Evolutionary conservation across 1,140 invertebrate species (phyloP).

Genomic region (Telenomus remus): DNA sequence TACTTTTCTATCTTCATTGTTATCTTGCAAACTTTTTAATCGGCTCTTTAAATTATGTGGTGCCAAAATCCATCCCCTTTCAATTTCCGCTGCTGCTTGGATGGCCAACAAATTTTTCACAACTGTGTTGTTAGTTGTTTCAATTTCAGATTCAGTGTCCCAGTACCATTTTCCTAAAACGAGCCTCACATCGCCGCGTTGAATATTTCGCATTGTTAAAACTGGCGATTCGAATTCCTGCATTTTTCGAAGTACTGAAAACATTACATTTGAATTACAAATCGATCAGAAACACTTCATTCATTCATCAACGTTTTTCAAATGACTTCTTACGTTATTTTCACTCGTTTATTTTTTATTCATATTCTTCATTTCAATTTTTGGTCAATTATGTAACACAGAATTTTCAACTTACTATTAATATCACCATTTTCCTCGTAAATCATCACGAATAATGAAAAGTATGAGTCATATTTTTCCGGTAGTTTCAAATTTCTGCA

Average conservation of each 20-base stretch:
- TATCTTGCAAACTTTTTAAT: conserved; percentile 82
- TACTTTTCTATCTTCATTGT: conserved; percentile 89
- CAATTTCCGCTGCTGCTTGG: conserved; percentile 90
- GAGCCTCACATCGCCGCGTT: conserved; percentile 59
- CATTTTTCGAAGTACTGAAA: conserved; percentile 87
- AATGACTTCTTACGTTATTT: too few species aligned
- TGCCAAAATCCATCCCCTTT: conserved; percentile 88
- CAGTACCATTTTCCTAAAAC: conserved; percentile 82
- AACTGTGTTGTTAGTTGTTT: conserved; percentile 86
- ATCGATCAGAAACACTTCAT: too few species aligned
- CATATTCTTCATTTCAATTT: too few species aligned
- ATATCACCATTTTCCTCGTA: conserved; percentile 84
- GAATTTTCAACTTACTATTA: conserved; percentile 77
- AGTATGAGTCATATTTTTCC: conserved; percentile 87
- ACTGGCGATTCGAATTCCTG: conserved; percentile 98
- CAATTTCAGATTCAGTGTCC: conserved; percentile 89
- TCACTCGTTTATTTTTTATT: too few species aligned
- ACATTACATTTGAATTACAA: too few species aligned
- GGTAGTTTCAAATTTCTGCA: conserved; percentile 86
- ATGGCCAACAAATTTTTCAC: conserved; percentile 91
- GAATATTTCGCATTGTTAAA: conserved; percentile 85
- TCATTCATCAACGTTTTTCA: too few species aligned
- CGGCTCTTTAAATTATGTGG: conserved; percentile 82
- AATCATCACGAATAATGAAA: conserved; percentile 90
- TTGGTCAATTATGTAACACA: too few species aligned